These are phyloP conservation scores for Prolemur simus DNA, from an alignment of 2,113 vertebrate genomes.

Conservation along the genomic window DNA sequence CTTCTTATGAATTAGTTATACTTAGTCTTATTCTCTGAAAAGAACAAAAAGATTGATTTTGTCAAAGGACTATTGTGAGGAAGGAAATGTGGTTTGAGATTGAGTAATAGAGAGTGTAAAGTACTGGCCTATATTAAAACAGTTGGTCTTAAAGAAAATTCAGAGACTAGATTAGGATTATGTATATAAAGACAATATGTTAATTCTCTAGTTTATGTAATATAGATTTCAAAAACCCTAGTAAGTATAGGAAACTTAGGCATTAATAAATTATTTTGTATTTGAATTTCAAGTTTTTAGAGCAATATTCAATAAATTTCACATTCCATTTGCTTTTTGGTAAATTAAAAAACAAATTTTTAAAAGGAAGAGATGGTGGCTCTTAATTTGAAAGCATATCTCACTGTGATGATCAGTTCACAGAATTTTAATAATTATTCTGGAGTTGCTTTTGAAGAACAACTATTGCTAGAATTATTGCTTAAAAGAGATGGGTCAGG, in stretches of 20 bases:
- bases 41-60: constrained; percentile 25
- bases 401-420: background rate
- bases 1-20: background rate
- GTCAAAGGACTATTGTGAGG: background rate
- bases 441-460: background rate
- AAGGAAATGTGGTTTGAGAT: background rate
- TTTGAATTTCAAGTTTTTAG: constrained; percentile 26
- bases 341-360: background rate
- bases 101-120: background rate
- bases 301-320: background rate
- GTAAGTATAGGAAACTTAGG: background rate
- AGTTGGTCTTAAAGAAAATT: background rate
- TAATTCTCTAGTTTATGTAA: background rate
- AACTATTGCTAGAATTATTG: background rate
- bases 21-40: constrained; percentile 1
- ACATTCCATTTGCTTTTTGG: constrained; percentile 1
- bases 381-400: constrained; percentile 1
- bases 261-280: background rate
- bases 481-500: background rate
- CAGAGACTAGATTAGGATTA: background rate
- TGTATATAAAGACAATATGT: background rate
- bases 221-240: background rate
- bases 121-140: background rate
- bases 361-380: background rate
- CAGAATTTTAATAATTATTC: background rate